Conservation (phyloP, 2,113 vertebrate species). For the Solenodon paradoxus region DNA sequence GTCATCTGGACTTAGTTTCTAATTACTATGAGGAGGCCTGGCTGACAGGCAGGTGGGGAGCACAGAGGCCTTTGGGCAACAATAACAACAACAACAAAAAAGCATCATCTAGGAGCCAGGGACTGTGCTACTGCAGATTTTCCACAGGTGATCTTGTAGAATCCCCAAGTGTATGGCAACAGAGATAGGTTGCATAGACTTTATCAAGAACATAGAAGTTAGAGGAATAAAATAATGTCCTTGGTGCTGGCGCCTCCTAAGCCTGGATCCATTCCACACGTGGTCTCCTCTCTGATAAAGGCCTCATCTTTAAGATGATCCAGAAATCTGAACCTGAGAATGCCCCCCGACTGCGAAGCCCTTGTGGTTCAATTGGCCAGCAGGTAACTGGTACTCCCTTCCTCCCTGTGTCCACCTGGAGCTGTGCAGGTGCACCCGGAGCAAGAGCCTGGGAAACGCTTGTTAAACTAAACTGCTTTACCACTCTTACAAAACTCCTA, state of each 20-base stretch:
- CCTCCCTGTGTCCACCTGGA: background rate
- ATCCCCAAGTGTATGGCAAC: background rate
- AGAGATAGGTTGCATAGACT: background rate
- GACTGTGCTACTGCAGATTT: background rate
- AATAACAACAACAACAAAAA: background rate
- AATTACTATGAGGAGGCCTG: background rate
- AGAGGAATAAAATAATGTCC: background rate
- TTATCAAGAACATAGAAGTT: background rate
- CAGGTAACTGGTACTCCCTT: background rate
- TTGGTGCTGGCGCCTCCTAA: background rate
- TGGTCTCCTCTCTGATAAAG: background rate
- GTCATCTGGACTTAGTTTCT: background rate
- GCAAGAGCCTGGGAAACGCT: background rate
- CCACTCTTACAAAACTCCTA: background rate
- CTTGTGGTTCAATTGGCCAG: fast-evolving
- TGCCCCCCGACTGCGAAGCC: fast-evolving
- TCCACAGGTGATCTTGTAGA: background rate
- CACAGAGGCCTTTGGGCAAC: background rate
- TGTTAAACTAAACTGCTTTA: background rate
- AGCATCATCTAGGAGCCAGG: background rate
- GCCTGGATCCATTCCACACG: too few relatives aligned
- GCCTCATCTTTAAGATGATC: background rate
- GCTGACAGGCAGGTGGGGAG: background rate
- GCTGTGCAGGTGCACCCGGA: fast-evolving
- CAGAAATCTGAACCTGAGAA: background rate